Conservation (phyloP, 2,888 invertebrate species). For the Caenorhabditis auriculariae region DNA sequence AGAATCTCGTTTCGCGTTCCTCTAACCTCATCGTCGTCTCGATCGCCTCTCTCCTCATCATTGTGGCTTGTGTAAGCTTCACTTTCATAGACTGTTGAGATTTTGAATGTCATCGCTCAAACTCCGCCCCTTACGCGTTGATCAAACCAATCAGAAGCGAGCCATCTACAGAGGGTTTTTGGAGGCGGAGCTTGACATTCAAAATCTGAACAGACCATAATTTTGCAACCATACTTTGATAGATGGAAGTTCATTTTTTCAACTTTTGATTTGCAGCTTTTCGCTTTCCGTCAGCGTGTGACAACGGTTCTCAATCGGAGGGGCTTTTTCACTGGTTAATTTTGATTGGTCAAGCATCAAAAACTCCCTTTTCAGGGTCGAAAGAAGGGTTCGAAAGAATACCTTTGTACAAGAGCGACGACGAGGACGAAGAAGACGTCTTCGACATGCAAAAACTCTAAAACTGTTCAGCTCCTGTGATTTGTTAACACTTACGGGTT, state of each 20-base stretch:
- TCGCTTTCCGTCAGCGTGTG: slow-evolving; percentile 32
- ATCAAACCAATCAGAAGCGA: no score
- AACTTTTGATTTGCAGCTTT: slow-evolving; percentile 5
- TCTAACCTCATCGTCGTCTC: slow-evolving; percentile 20
- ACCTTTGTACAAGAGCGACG: slow-evolving; percentile 42
- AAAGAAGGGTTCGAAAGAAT: slow-evolving; percentile 41
- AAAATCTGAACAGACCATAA: no score
- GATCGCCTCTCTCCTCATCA: slow-evolving; percentile 17
- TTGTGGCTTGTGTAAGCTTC: slow-evolving; percentile 21
- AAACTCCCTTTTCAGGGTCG: no score
- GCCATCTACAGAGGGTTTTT: no score
- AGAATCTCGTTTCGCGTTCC: slow-evolving; percentile 10
- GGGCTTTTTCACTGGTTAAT: slow-evolving; percentile 37
- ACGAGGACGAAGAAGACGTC: slow-evolving; percentile 46
- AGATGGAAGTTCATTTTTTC: no score
- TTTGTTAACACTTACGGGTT: no score
- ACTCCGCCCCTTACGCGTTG: no score
- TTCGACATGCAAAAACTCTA: slow-evolving; percentile 41
- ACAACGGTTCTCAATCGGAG: slow-evolving; percentile 33
- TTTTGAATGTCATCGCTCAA: no score
- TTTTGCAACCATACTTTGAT: no score
- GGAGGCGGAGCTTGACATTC: no score
- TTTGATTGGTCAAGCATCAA: no score
- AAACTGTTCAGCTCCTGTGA: no score
- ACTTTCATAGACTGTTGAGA: slow-evolving; percentile 3